Base-by-base conservation (phyloP, 1,140 invertebrate genomes). In the Chrysomallon squamiferum region DNA sequence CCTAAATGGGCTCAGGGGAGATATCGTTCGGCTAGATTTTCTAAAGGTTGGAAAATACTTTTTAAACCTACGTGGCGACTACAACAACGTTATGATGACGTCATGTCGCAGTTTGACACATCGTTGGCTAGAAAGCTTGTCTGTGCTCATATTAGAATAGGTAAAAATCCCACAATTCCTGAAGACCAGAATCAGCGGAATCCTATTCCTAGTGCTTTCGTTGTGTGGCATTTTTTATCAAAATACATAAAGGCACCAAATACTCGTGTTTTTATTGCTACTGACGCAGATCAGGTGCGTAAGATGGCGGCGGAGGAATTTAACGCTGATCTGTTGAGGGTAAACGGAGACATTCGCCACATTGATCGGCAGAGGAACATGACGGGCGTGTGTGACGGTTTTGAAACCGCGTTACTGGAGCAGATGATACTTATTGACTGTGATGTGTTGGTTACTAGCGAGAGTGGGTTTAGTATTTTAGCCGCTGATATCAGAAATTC, bases 121-220 rank as follows among this genome's bases (percentile, higher is more conserved):
- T 22, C 22, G 13, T 50, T 27, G 1, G 1, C 32, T 1, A 61
- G 22, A 2, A 54, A 29, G 13, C 25, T 77, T 2, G 58, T 75
- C 0, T 77, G 75, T 58, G 62, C 58, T 3, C 75, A 77, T 41
- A 67, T 73, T 9, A 50, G 75, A 38, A 66, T 72, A 9, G 75
- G 73, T 27, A 57, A 61, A 50, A 77, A 71, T 52, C 66, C 65
- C 0, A 65, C 63, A 22, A 65, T 73, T 25, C 71, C 69, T 20
- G 47, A 30, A 11, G 75, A 76, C 25, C 50, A 54, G 25, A 11
- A 25, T 18, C 22, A 54, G 9, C 22, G 22, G 11, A 18, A 30
- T 2, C 30, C 52, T 25, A 66, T n/a, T 9, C 35, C 56, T 3
- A 58, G 33, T 58, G 18, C 72, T 9, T 49, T 57, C 0, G 49